Evolutionary conservation across 2,113 vertebrate species (phyloP).

Genomic region (Ammodytes marinus): DNA sequence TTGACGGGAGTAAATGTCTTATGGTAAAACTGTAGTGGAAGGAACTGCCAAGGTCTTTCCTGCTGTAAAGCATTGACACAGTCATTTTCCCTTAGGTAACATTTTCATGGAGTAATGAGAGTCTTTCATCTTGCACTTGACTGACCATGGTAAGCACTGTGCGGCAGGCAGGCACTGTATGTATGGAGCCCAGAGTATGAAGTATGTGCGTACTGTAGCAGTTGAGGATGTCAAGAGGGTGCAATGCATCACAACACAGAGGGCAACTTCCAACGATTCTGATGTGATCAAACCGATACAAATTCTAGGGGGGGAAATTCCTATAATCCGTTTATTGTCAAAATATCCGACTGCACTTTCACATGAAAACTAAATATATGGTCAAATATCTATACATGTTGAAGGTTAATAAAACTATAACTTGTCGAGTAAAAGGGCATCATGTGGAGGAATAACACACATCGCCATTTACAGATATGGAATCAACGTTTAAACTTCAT

Average conservation of each 20-base stretch:
- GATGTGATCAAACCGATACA: not conserved
- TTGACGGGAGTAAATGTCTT: constrained; percentile 13
- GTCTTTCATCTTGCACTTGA: constrained; percentile 22
- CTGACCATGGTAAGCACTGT: not conserved
- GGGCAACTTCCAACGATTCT: no score
- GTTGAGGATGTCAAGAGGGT: not conserved
- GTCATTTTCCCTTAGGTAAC: constrained; percentile 1
- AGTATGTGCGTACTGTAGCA: not conserved
- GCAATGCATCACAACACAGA: not conserved
- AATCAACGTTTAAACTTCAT: not conserved
- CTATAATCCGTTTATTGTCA: not conserved
- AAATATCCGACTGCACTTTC: not conserved
- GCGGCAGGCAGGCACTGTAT: not conserved
- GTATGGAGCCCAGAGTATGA: not conserved
- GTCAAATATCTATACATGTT: not conserved
- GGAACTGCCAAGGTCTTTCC: not conserved
- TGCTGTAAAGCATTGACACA: constrained; percentile 15
- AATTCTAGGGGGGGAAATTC: not conserved
- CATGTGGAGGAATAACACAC: not conserved
- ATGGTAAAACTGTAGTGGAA: not conserved
- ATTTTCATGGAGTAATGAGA: constrained; percentile 22
- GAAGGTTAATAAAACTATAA: not conserved
- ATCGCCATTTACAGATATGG: not conserved
- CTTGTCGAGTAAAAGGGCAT: not conserved
- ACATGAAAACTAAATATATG: not conserved